Percentiles rank a stretch among this genome's conserved stretches.
Conservation (phyloP, 2,113 vertebrate genomes). For the Bubo bubo region DNA sequence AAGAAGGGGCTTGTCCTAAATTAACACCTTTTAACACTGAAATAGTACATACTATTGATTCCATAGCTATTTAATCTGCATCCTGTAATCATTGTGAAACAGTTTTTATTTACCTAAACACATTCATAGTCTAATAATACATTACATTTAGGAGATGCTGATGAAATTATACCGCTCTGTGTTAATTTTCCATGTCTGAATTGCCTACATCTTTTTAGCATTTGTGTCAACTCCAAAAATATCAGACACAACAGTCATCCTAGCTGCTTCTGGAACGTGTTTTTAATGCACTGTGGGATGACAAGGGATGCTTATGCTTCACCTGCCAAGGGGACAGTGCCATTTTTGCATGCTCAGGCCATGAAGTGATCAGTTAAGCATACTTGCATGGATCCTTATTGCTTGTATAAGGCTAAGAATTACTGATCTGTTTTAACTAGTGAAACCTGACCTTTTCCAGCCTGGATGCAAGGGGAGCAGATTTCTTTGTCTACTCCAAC, state of each 20-base stretch:
- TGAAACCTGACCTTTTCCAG: background rate
- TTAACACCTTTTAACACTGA: background rate
- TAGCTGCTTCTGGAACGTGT: background rate
- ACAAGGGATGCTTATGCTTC: background rate
- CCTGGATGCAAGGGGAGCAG: background rate
- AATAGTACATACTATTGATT: background rate
- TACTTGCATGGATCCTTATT: background rate
- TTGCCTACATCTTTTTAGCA: background rate
- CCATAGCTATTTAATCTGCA: background rate
- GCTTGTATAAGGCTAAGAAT: background rate
- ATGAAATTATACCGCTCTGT: background rate
- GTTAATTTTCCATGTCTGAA: background rate
- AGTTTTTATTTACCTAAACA: background rate
- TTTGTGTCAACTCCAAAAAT: background rate
- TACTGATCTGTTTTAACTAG: background rate
- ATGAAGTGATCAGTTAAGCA: background rate
- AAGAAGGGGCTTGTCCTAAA: background rate
- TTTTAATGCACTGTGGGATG: background rate
- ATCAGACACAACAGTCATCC: background rate
- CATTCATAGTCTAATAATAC: background rate
- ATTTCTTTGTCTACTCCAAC: background rate
- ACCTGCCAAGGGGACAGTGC: background rate
- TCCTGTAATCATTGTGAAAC: background rate
- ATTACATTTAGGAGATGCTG: background rate
- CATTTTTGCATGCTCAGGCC: background rate